phyloP scores from a whole-genome alignment of 30 jellyfish, hydroid and myxozoan species.

The Hydractinia echinata region DNA sequence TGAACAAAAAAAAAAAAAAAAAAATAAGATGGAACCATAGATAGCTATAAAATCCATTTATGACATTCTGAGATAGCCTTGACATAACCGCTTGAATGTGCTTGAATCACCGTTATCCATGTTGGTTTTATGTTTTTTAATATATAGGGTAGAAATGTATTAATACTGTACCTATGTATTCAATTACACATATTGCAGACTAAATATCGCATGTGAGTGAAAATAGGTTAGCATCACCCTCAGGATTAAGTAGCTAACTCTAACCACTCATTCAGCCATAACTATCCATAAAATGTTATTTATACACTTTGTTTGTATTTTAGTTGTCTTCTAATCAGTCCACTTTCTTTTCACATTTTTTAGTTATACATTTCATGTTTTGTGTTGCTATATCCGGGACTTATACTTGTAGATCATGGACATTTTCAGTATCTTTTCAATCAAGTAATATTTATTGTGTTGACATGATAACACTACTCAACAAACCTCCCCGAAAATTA shows the following conservation, averaged over 20 bases:
- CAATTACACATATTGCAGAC: not conserved
- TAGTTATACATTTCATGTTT: not conserved
- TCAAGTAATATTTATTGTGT: too few species aligned
- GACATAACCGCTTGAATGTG: not conserved
- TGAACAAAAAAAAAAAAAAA: not conserved
- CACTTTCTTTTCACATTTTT: not conserved
- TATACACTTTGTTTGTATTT: not conserved
- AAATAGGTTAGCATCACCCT: not conserved
- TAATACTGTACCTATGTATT: too few species aligned
- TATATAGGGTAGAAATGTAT: too few species aligned
- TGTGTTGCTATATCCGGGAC: constrained; percentile 81
- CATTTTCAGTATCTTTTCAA: constrained; percentile 83
- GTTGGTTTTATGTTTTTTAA: too few species aligned
- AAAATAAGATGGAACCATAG: not conserved
- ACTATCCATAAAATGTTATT: too few species aligned
- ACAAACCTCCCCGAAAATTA: too few species aligned
- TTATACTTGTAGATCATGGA: constrained; percentile 85
- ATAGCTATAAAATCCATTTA: too few species aligned
- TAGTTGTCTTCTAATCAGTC: not conserved
- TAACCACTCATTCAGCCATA: not conserved
- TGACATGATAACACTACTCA: too few species aligned
- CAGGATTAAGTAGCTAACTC: not conserved
- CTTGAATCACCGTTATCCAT: not conserved
- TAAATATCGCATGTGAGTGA: too few species aligned
- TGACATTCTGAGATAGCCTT: too few species aligned